Base-by-base conservation (phyloP, 2,113 vertebrate genomes). In the Triplophysa tibetana region DNA sequence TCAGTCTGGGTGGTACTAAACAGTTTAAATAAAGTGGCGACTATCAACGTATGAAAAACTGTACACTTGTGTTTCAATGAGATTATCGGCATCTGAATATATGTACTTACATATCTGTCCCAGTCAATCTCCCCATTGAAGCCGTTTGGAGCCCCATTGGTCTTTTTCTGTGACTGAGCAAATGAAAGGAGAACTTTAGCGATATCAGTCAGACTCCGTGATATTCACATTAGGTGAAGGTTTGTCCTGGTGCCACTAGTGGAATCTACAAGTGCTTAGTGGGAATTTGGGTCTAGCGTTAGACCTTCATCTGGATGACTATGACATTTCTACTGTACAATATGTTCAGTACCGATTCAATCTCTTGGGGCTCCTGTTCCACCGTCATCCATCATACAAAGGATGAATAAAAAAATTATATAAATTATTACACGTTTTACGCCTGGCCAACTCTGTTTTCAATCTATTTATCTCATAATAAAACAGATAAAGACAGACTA, bases 51-150 rank as follows among this genome's bases (percentile, higher is more conserved):
- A 52, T 52, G 13, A 52, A 52, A 52, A 17, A 14, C 50, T 5
- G 16, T 3, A 52, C 16, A 52, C 50, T 38, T 38, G 33, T 38
- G 33, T 7, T 38, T 38, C 33, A 38, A 38, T 38, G 33, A 38
- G 33, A 52, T 52, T 17, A 16, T 2, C 2, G 3, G 50, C 14
- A 5, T 52, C 13, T 16, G 5, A 6, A 52, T 52, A 61, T 21
- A 13, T 19, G 1, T 58, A 78, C 96, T 98, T 88, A 99, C 98
- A 0, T 98, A 99, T 97, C 98, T 92, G 67, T 99, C 97, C 98
- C 98, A 99, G 90, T 98, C 98, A 26, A 99, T 98, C 88, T 99
- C 98, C 0, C 93, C 96, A 3, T 95, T 96, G 90, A 98, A 98
- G 84, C 98, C 98, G 88, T 99, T 99, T 0, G 95, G 95, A 78